Percentiles rank a stretch among this genome's conserved stretches.
Evolutionary conservation across 2,113 vertebrate species (phyloP).

Genomic region (Ctenodactylus gundi): DNA sequence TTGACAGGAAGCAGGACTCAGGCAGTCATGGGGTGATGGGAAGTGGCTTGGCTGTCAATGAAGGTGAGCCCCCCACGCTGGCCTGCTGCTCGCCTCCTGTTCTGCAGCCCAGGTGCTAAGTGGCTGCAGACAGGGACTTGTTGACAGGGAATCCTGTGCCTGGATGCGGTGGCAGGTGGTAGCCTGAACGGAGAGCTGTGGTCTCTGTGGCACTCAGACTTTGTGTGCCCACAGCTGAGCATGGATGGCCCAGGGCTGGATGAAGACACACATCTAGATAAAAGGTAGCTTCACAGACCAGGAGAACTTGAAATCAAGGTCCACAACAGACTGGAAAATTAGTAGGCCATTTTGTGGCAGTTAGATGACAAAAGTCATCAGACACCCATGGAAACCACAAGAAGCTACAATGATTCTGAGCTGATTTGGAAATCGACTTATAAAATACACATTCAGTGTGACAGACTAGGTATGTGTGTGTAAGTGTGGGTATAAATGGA

Average conservation of each 20-base stretch:
- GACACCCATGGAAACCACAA: neutral
- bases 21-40: too few species aligned
- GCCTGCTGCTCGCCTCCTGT: too few species aligned
- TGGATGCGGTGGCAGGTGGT: fast-evolving
- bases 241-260: neutral
- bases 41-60: too few species aligned
- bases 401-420: neutral
- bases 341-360: neutral
- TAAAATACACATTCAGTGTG: fast-evolving
- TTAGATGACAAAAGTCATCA: neutral
- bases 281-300: neutral
- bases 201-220: neutral
- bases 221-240: neutral
- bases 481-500: too few species aligned
- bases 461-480: neutral
- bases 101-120: too few species aligned
- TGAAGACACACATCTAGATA: too few species aligned
- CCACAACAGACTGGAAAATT: neutral
- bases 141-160: too few species aligned
- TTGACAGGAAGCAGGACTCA: too few species aligned
- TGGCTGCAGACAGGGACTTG: too few species aligned
- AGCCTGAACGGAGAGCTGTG: neutral
- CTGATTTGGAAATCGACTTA: neutral
- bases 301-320: neutral
- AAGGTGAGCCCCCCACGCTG: too few species aligned